Conservation (phyloP, 2,888 invertebrate species). For the Phortica okadai region DNA sequence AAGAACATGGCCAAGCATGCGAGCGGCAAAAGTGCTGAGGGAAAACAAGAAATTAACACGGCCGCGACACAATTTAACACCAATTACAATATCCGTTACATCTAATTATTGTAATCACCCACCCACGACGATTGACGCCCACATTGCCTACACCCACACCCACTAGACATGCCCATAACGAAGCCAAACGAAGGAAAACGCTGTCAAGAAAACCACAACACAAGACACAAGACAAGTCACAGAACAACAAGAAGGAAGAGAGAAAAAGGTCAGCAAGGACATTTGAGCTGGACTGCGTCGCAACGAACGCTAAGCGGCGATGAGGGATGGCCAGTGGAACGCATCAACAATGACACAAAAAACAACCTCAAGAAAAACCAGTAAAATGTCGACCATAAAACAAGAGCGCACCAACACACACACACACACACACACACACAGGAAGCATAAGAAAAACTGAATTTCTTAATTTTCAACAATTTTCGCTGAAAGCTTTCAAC, state of each 20-base stretch:
- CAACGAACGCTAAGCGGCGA: neutral
- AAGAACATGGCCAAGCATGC: constrained; percentile 26
- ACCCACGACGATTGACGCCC: constrained; percentile 43
- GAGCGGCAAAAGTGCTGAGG: constrained; percentile 42
- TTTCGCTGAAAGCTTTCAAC: constrained; percentile 69
- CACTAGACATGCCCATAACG: constrained; percentile 44
- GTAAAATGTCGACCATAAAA: constrained; percentile 67
- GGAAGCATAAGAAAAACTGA: constrained; percentile 41
- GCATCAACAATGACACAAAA: neutral
- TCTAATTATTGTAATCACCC: constrained; percentile 72
- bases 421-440: neutral
- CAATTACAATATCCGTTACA: constrained; percentile 77
- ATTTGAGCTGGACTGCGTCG: constrained; percentile 7
- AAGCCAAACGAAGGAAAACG: constrained; percentile 48
- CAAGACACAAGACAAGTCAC: constrained; percentile 34
- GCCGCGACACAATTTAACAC: constrained; percentile 75
- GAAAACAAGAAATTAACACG: constrained; percentile 68
- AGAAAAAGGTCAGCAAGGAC: constrained; percentile 1
- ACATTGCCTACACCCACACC: neutral
- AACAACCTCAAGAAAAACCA: constrained; percentile 51
- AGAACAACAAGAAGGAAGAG: neutral
- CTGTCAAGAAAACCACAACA: constrained; percentile 39
- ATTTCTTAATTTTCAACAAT: constrained; percentile 73
- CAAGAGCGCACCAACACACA: constrained; percentile 54
- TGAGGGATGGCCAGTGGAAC: neutral